These are phyloP conservation scores for Conchocele bisecta DNA, from an alignment of 2,888 invertebrate species.

Conservation along the genomic window DNA sequence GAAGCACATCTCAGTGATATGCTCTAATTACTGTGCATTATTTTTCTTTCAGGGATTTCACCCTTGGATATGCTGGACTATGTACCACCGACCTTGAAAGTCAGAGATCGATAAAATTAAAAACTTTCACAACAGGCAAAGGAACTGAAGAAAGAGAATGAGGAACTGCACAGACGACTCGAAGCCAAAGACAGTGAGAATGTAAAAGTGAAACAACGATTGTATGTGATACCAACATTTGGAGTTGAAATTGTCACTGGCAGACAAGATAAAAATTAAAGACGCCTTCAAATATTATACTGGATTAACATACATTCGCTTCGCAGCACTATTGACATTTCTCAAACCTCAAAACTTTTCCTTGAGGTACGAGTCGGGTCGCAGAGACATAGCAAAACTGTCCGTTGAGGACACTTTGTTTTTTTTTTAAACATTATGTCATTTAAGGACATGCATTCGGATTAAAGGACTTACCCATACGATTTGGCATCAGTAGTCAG, in stretches of 20 bases:
- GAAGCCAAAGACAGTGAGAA: neutral
- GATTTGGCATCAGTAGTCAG: conserved; percentile 18
- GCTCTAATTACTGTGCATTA: neutral
- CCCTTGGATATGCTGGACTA: conserved; percentile 23
- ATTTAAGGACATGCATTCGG: conserved; percentile 15
- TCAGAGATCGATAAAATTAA: neutral
- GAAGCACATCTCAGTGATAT: too few species aligned
- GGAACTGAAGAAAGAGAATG: too few species aligned
- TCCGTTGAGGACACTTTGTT: conserved; percentile 3
- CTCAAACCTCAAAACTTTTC: neutral
- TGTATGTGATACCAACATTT: neutral
- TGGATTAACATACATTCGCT: conserved; percentile 8
- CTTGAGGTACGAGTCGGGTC: neutral
- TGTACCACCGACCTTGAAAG: neutral
- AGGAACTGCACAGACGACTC: neutral
- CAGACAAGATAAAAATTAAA: neutral
- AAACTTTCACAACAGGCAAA: neutral
- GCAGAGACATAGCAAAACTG: conserved; percentile 1
- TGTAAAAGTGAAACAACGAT: neutral
- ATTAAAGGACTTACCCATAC: conserved; percentile 16
- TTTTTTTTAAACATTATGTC: conserved; percentile 11
- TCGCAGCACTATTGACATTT: conserved; percentile 2
- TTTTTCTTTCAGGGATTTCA: conserved; percentile 16
- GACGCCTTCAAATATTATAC: conserved; percentile 19
- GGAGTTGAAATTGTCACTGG: neutral